Evolutionary conservation across 2,888 invertebrate species (phyloP), one percentile per base, ranked within the genome.

Genomic region (Pinctada fucata): DNA sequence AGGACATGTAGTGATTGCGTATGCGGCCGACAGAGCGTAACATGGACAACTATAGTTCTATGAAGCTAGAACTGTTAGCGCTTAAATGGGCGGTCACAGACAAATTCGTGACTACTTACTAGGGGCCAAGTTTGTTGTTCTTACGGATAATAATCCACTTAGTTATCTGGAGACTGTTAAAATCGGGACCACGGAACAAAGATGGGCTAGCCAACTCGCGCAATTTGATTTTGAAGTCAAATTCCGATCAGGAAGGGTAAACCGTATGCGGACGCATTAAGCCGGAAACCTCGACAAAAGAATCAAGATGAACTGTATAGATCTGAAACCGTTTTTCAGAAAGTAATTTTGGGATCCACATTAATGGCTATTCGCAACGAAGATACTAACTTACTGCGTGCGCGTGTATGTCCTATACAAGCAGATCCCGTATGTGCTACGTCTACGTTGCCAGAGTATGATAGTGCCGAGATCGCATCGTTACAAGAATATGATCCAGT

Each of bases 131-230:
- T 68, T 45, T 6, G 31, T 70, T 66, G 79, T 84, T 10, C 76
- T 67, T 50, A 83, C 81, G 13, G 76, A 82, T 69, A 85, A 84
- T 70, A 83, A 84, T 72, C 76, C 80, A 10, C 73, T 76, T 52
- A 77, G 79, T 72, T 75, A 79, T 67, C 16, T 79, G 2, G 48
- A 78, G 65, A 77, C 83, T 45, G 82, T 80, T 2, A 84, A 84
- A 72, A 50, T 85, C 8, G 82, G 79, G 49, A 84, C 84, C 31
- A 79, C 81, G 50, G 84, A 86, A 66, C 76, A 78, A 75, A 64
- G 80, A 31, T 83, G 82, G 86, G 78, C 72, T 45, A 63, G 76
- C 16, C 78, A 85, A 16, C 73, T 83, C 16, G 76, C 82, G 5
- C 74, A 73, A 31, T 86, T 82, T 64, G 72, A 82, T 65, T 74